Evolutionary conservation across 1,140 invertebrate genomes (phyloP), one percentile per base, ranked within the genome.

Genomic region (Melipona quadrifasciata): DNA sequence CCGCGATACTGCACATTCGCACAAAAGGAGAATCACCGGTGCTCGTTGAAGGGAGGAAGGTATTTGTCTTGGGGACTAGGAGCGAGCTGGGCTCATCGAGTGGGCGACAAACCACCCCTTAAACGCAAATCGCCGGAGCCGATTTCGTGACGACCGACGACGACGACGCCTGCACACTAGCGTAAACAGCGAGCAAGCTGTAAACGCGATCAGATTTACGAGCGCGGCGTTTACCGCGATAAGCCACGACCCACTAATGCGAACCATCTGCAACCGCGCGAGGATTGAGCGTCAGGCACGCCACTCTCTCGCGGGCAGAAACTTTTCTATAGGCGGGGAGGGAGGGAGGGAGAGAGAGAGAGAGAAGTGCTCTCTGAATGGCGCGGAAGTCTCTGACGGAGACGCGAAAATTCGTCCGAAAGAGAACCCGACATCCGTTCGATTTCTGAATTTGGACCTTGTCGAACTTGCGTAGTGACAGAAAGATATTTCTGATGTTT

Each of bases 161-260:
- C 39, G 39, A 88, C 61, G 75, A 57, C 51, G 76, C n/a, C 4
- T 27, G 77, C 61, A 78, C 61, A 74, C 64, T 21, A 81, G 74
- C 47, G 78, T 85, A 85, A 88, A 85, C 77, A 82, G 24, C n/a
- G 39, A 47, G 39, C 57, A 19, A 47, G 77, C 64, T 78, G 86
- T 65, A 88, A 89, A 89, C 82, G 82, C 82, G 78, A 88, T 88
- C 87, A 81, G 82, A 88, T 88, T 89, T 89, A 88, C 78, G 76
- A 65, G 24, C 76, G 27, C 65, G 70, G 70, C 55, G 78, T 88
- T 88, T 74, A 78, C 82, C 67, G 78, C 39, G 86, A 88, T 88
- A 85, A 88, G 86, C 86, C 78, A 81, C 73, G 87, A 73, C 67
- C 86, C 67, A 57, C 58, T 87, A 87, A 88, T 79, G 70, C 64